phyloP scores from a whole-genome alignment of 2,113 vertebrate species.

The Eira barbara region DNA sequence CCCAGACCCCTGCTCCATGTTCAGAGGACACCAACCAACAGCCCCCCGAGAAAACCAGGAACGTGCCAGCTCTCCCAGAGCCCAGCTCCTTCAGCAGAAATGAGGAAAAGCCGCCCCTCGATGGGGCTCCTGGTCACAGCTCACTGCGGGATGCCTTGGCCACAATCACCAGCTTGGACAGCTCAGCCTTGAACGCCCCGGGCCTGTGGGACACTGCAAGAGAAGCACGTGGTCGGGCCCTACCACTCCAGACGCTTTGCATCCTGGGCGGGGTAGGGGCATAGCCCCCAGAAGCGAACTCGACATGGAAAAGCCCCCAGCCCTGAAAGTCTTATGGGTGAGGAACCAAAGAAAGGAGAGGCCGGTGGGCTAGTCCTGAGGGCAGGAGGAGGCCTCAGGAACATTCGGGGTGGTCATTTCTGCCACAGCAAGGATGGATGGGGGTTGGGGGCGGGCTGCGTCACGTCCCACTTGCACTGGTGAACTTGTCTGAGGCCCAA shows the following conservation, averaged over 20 bases:
- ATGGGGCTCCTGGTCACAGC: slow-evolving; percentile 81
- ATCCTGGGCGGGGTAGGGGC: background rate
- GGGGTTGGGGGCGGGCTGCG: accelerated
- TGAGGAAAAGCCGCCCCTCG: background rate
- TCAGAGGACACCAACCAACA: background rate
- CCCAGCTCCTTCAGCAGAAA: accelerated
- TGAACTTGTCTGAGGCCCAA: background rate
- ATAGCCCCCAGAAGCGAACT: background rate
- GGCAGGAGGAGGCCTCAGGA: accelerated
- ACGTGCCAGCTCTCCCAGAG: background rate
- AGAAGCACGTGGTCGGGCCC: background rate
- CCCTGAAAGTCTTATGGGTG: background rate
- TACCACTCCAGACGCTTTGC: accelerated
- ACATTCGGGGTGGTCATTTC: background rate
- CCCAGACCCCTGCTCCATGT: background rate
- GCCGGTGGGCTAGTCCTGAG: background rate
- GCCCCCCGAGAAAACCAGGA: background rate
- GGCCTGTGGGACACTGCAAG: slow-evolving; percentile 90
- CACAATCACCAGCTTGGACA: slow-evolving; percentile 90
- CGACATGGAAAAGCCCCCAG: background rate
- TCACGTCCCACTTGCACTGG: background rate
- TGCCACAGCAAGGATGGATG: accelerated
- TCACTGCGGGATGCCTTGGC: slow-evolving; percentile 86
- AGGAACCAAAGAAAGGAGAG: background rate
- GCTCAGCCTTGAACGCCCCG: slow-evolving; percentile 92